Evolutionary conservation across 2,888 invertebrate genomes (phyloP), one percentile per base, ranked within the genome.

Genomic region (Ommatoiulus sabulosus): DNA sequence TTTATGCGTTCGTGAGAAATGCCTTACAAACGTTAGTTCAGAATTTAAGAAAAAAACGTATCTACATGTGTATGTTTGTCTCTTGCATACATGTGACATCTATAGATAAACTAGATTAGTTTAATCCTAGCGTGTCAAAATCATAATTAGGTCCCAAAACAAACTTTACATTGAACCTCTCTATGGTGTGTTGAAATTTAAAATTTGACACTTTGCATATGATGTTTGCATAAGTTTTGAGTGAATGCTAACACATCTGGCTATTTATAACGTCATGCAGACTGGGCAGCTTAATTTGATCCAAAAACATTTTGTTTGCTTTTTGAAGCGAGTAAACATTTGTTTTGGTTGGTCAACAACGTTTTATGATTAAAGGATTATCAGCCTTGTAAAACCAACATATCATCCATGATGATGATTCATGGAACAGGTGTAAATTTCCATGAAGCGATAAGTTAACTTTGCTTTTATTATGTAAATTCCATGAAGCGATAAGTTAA

Each of bases 311-410:
- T 24, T 72, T 24, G 72, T 72, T 72, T 72, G 24, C 72, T 72
- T 6, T 72, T 24, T 8, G 8, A 24, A 1, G 10, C 24, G 24
- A 8, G 72, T 72, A 72, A 72, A 72, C 72, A 72, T 72, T 72
- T 72, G 24, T 72, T 72, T 72, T 24, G 72, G 72, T 72, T 24
- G 72, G 72, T 72, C 72, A 72, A 72, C 72, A 72, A 10, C 24
- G 10, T 72, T 7, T 72, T 72, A 24, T n/a, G 72, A 72, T 72
- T 72, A 72, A 72, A 24, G 72, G 72, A 72, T 72, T 72, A 72
- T 72, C 72, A 72, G 10, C 24, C 10, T 35, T 15, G 52, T 15
- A 10, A 52, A 52, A 46, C 35, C 35, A 35, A 12, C 8, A 12
- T 52, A 7, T 52, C 52, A 15, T 52, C 52, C 52, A 35, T 15